Conservation (phyloP, 2,797 vertebrate species). For the Poecilia picta region DNA sequence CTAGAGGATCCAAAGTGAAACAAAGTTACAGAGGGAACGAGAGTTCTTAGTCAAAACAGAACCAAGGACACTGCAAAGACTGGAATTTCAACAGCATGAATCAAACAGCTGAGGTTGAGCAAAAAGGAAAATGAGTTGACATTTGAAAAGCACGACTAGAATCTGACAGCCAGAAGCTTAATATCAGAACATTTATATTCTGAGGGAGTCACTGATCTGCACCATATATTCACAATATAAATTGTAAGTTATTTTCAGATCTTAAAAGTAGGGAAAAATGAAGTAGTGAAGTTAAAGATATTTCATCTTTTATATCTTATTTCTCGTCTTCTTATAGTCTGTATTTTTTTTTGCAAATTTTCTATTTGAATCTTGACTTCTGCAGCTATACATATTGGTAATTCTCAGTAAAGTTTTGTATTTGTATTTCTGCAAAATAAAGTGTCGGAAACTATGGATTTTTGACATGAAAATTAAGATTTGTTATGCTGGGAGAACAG, state of each 20-base stretch:
- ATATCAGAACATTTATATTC: not conserved
- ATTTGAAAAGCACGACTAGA: not conserved
- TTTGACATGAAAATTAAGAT: not conserved
- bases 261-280: not conserved
- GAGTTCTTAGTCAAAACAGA: not conserved
- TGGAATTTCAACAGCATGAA: not conserved
- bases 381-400: not conserved
- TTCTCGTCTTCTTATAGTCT: not conserved
- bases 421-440: not conserved
- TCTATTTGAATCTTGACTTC: not conserved
- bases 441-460: not conserved
- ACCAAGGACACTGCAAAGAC: not conserved
- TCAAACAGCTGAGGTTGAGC: not conserved
- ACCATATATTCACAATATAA: not conserved
- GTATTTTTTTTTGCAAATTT: not conserved
- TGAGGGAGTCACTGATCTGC: not conserved
- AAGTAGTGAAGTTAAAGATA: not conserved
- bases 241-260: not conserved
- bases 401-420: not conserved
- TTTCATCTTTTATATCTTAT: not conserved
- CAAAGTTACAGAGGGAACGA: not conserved
- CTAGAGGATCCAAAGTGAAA: not conserved
- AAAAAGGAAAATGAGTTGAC: not conserved
- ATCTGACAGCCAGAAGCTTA: not conserved
- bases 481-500: not conserved